Percentiles rank a stretch among this genome's conserved stretches.
Evolutionary conservation across 2,113 vertebrate genomes (phyloP).

Genomic region (Hepsetus odoe): DNA sequence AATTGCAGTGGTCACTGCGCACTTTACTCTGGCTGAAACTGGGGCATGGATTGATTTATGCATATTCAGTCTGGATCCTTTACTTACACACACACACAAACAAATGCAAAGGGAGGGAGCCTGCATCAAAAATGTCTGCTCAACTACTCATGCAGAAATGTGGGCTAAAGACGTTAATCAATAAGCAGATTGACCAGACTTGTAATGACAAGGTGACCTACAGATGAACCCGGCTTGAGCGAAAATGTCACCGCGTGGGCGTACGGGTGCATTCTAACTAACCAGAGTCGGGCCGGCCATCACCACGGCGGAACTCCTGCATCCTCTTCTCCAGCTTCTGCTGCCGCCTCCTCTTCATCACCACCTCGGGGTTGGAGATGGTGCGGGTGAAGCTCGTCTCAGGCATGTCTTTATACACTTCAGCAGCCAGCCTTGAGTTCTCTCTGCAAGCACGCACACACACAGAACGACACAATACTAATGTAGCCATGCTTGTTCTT

Average conservation of each 20-base stretch:
- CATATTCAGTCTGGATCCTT: not conserved
- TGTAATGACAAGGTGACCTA: not conserved
- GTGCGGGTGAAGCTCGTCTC: constrained; percentile 98
- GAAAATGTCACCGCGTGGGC: not conserved
- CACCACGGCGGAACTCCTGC: constrained; percentile 95
- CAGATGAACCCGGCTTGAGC: not conserved
- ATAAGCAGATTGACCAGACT: not conserved
- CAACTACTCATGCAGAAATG: not conserved
- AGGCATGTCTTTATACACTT: constrained; percentile 99
- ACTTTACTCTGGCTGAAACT: not conserved
- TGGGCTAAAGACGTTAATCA: not conserved
- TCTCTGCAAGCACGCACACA: constrained; percentile 73
- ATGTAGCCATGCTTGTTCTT: not conserved
- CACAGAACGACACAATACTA: not conserved
- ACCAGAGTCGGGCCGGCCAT: constrained; percentile 96
- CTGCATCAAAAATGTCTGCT: not conserved
- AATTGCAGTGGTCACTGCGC: not conserved
- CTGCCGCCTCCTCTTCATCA: constrained; percentile 95
- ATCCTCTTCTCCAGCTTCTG: constrained; percentile 96
- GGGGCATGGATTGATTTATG: not conserved
- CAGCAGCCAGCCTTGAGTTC: constrained; percentile 91
- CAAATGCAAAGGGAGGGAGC: not conserved
- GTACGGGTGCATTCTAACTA: constrained; percentile 7
- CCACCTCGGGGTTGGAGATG: constrained; percentile 97
- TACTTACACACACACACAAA: not conserved